Percentiles rank a stretch among this genome's conserved stretches.
Evolutionary conservation across 2,113 vertebrate species (phyloP).

Genomic region (Sinosuthora webbiana): DNA sequence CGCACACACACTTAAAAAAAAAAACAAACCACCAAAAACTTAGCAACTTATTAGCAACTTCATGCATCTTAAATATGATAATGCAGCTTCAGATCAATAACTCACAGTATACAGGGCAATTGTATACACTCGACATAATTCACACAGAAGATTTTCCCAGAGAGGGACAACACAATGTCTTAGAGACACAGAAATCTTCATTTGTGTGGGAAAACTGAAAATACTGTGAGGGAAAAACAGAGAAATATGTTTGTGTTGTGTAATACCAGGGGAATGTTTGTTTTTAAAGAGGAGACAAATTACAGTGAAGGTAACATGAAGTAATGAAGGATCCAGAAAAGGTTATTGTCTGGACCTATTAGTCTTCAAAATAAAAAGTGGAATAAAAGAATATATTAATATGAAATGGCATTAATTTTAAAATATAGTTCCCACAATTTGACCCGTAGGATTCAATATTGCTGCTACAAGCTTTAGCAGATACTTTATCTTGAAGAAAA

Average conservation of each 20-base stretch:
- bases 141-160: background rate
- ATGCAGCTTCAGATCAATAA: background rate
- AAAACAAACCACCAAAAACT: fast-evolving
- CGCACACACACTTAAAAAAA: background rate
- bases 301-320: background rate
- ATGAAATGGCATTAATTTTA: background rate
- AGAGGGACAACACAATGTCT: background rate
- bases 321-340: background rate
- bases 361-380: background rate
- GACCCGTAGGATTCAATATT: background rate
- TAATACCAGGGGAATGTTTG: background rate
- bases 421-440: background rate
- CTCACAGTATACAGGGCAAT: background rate
- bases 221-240: background rate
- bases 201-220: background rate
- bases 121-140: background rate
- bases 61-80: background rate
- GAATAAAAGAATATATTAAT: background rate
- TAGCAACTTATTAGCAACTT: background rate
- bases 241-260: background rate
- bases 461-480: background rate
- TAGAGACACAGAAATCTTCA: background rate
- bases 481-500: background rate
- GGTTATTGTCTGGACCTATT: background rate
- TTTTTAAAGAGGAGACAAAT: background rate